Evolutionary conservation across 2,113 vertebrate species (phyloP).

Genomic region (Oenanthe oenanthe): DNA sequence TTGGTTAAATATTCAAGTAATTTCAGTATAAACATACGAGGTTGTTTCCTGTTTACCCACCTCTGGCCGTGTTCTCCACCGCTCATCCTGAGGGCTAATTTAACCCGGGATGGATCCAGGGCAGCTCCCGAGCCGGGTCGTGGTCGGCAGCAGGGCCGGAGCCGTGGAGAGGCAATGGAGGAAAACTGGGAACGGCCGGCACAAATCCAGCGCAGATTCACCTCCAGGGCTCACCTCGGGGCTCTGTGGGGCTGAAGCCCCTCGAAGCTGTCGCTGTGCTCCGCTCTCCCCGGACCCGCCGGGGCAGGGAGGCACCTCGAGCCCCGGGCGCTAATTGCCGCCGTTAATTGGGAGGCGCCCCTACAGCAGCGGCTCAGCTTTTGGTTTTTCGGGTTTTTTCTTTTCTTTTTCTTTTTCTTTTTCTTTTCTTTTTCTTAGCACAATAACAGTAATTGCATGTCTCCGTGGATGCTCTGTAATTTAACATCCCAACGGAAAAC

Average conservation of each 20-base stretch:
- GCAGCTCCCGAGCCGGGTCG: too few relatives aligned
- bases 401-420: too few relatives aligned
- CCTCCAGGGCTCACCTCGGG: not conserved
- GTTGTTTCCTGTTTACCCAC: not conserved
- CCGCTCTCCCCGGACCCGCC: too few relatives aligned
- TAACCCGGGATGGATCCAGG: not conserved
- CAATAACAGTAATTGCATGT: not conserved
- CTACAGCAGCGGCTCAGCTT: not conserved
- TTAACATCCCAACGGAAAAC: not conserved
- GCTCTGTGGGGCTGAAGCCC: fast-evolving
- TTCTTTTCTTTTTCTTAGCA: not conserved
- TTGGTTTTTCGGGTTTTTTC: too few relatives aligned
- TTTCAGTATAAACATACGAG: not conserved
- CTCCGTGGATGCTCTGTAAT: not conserved
- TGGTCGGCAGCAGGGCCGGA: not conserved
- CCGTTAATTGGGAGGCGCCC: not conserved
- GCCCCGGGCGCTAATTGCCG: not conserved
- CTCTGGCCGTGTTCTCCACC: fast-evolving
- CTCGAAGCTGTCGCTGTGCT: fast-evolving
- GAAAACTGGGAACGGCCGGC: not conserved
- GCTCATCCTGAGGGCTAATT: not conserved
- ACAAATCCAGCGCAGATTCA: fast-evolving
- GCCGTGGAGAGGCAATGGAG: fast-evolving
- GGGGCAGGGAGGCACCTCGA: too few relatives aligned
- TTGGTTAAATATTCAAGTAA: not conserved